A percentile compares a stretch with the other conserved stretches of the same genome.
Conservation (phyloP, 92 coral and sea anemone genomes). For the Zoanthus sansibaricus region DNA sequence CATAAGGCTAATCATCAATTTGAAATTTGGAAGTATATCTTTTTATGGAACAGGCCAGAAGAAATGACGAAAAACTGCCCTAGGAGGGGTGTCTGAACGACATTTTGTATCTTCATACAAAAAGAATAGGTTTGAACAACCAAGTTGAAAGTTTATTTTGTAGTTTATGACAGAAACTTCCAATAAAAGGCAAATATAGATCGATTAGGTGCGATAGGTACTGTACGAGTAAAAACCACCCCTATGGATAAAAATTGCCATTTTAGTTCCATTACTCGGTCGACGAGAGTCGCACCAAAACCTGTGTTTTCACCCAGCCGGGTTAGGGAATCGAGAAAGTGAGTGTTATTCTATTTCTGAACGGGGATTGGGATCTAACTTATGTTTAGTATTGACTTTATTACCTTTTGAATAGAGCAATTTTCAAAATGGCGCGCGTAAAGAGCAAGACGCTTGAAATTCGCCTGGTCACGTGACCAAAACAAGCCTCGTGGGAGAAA, state of each 20-base stretch:
- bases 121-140: not conserved
- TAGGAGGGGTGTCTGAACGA: not conserved
- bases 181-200: not conserved
- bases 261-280: not conserved
- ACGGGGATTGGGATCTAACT: slow-evolving; percentile 1
- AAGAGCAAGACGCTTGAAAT: not conserved
- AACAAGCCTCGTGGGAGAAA: too few relatives aligned
- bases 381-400: not conserved
- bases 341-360: slow-evolving; percentile 4
- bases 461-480: not conserved
- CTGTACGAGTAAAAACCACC: slow-evolving; percentile 24
- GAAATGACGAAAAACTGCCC: slow-evolving; percentile 22
- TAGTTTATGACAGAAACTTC: not conserved
- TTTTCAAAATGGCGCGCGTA: not conserved
- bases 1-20: not conserved
- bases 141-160: slow-evolving; percentile 11
- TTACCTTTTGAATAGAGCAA: not conserved
- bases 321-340: not conserved
- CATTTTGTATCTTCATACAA: not conserved
- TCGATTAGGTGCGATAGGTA: not conserved
- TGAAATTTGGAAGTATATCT: not conserved
- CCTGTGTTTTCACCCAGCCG: not conserved
- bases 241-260: slow-evolving; percentile 13
- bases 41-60: not conserved
- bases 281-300: not conserved